A percentile compares a stretch with the other conserved stretches of the same genome.
phyloP scores from a whole-genome alignment of 2,797 vertebrate genomes.

The Falco berigora region DNA sequence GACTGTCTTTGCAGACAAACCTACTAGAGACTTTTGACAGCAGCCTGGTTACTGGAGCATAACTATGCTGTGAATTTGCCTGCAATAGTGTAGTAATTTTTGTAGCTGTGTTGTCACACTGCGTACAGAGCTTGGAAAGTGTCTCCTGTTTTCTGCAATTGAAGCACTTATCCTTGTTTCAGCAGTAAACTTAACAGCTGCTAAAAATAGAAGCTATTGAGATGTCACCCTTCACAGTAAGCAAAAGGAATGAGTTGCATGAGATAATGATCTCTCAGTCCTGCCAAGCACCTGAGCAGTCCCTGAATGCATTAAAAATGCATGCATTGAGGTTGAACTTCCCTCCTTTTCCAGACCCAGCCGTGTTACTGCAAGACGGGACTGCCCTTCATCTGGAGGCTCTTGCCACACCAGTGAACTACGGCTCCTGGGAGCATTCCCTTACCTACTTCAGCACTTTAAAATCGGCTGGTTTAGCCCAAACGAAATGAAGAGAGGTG shows the following conservation, averaged over 20 bases:
- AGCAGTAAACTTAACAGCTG: constrained; percentile 5
- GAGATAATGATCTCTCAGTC: neutral
- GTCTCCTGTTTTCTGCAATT: neutral
- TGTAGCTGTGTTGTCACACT: neutral
- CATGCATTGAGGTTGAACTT: neutral
- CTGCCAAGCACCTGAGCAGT: neutral
- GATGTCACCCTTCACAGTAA: neutral
- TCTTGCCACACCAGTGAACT: neutral
- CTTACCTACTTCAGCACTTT: neutral
- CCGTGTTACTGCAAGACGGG: neutral
- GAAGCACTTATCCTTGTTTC: constrained; percentile 35
- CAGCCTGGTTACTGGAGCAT: neutral
- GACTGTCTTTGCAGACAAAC: neutral
- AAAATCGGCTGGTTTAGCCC: neutral
- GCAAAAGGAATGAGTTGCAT: constrained; percentile 6
- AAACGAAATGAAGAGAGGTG: neutral
- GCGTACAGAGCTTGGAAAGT: neutral
- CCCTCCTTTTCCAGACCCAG: neutral
- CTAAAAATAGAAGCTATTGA: constrained; percentile 6
- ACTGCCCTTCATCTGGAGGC: neutral
- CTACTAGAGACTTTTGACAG: neutral
- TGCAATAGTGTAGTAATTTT: neutral
- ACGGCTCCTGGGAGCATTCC: neutral
- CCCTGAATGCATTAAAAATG: neutral
- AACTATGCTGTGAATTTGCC: neutral